These are phyloP conservation scores for Mechanitis messenoides DNA, from an alignment of 2,888 invertebrate species.

Conservation along the genomic window DNA sequence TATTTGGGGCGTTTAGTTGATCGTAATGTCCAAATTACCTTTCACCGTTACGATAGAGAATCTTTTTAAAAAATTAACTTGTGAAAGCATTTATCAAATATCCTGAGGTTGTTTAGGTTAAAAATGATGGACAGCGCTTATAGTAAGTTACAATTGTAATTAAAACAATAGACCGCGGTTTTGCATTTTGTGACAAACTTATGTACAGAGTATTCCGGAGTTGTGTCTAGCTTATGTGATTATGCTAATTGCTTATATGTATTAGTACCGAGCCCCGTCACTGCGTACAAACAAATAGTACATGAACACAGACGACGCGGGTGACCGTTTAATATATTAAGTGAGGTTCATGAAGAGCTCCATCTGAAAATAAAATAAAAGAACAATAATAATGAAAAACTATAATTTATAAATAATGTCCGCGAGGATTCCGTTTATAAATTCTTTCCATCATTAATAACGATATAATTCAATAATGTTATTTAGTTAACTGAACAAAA, in stretches of 20 bases:
- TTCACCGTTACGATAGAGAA: too few relatives aligned
- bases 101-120: too few relatives aligned
- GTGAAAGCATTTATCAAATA: not conserved
- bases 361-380: too few relatives aligned
- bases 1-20: conserved; percentile 14
- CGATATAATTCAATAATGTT: conserved; percentile 5
- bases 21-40: too few relatives aligned
- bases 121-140: too few relatives aligned
- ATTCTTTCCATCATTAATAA: not conserved
- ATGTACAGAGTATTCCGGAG: not conserved
- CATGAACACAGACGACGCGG: too few relatives aligned
- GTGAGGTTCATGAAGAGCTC: too few relatives aligned
- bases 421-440: too few relatives aligned
- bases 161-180: conserved; percentile 40
- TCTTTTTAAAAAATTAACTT: not conserved
- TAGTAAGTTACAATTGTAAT: conserved; percentile 19
- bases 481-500: conserved; percentile 1
- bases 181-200: conserved; percentile 37
- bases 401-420: too few relatives aligned
- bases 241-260: conserved; percentile 1
- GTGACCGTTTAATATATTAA: too few relatives aligned
- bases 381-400: too few relatives aligned
- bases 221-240: not conserved
- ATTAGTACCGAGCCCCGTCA: not conserved
- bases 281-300: not conserved